Evolutionary conservation across 2,113 vertebrate species (phyloP), one percentile per base, ranked within the genome.

Genomic region (Clarias batrachus): DNA sequence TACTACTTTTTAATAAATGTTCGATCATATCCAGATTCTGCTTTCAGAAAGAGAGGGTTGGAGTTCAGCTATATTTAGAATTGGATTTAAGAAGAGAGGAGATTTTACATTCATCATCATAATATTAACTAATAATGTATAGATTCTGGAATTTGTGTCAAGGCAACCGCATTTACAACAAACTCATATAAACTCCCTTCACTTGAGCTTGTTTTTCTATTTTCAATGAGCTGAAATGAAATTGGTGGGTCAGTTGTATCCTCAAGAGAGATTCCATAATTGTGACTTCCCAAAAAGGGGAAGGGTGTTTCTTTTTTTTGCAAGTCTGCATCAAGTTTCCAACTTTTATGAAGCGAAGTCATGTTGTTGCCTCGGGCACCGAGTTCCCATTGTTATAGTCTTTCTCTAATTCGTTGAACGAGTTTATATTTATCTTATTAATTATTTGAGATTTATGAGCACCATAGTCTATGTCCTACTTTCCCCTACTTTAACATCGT

Each of bases 381-480:
- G 65, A 23, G 30, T 73, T 85, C 33, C 79, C 60, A 70, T 88
- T 30, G 13, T 82, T 57, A 37, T 17, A 37, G 37, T 68, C 30
- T 65, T 85, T 68, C 73, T 77, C 41, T 63, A 80, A 88, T 81
- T 82, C 52, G 57, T 73, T 82, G 54, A 85, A 60, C 8, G 60
- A 88, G 84, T 86, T 86, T 85, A 82, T 82, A 80, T 82, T 85
- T 82, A 73, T 82, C 70, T 56, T 82, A 56, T 82, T 88, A 76
- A 88, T 88, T 82, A 88, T 83, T 68, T 63, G 54, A 82, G 62
- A 83, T 83, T 76, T 21, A 25, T 73, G 71, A 65, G 21, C 57
- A 52, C 25, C 92, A 92, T 91, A 93, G 89, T 94, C 93, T 91
- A 65, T 93, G 94, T 60, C 93, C 93, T 93, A 95, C 90, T 95